A percentile compares a stretch with the other conserved stretches of the same genome.
Conservation (phyloP, 2,888 invertebrate genomes). For the Meta bourneti region DNA sequence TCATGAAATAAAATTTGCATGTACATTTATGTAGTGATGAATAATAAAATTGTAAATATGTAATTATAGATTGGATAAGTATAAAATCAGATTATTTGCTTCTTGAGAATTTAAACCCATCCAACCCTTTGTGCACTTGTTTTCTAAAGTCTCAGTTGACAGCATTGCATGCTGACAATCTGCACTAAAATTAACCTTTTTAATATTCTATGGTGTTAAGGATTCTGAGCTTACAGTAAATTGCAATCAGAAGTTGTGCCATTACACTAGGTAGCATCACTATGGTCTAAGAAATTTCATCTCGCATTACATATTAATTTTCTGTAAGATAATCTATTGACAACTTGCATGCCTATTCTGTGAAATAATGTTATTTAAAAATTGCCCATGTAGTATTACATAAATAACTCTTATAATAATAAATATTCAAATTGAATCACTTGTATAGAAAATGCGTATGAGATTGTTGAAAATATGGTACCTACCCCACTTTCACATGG, state of each 20-base stretch:
- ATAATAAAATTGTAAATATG: not conserved
- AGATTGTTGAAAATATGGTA: not conserved
- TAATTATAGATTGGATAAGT: not conserved
- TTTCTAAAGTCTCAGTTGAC: conserved; percentile 25
- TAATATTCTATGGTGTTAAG: conserved; percentile 10
- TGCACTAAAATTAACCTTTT: conserved; percentile 29
- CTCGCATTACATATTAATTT: not conserved
- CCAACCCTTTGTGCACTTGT: conserved; percentile 1
- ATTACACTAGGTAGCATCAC: not conserved
- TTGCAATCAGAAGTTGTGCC: conserved; percentile 40
- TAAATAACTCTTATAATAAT: not conserved
- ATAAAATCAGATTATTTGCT: not conserved
- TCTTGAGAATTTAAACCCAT: not conserved
- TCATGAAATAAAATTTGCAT: not conserved
- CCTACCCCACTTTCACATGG: too few species aligned
- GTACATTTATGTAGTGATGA: not conserved
- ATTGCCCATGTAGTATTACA: not conserved
- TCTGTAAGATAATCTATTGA: not conserved
- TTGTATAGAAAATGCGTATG: not conserved
- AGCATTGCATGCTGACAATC: conserved; percentile 66
- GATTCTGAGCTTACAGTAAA: conserved; percentile 63
- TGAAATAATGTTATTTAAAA: not conserved
- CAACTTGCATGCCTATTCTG: not conserved
- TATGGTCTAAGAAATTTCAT: not conserved
- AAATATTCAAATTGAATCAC: not conserved